Percentiles rank a stretch among this genome's conserved stretches.
phyloP scores from a whole-genome alignment of 2,113 vertebrate genomes.

The Poeciliopsis occidentalis region DNA sequence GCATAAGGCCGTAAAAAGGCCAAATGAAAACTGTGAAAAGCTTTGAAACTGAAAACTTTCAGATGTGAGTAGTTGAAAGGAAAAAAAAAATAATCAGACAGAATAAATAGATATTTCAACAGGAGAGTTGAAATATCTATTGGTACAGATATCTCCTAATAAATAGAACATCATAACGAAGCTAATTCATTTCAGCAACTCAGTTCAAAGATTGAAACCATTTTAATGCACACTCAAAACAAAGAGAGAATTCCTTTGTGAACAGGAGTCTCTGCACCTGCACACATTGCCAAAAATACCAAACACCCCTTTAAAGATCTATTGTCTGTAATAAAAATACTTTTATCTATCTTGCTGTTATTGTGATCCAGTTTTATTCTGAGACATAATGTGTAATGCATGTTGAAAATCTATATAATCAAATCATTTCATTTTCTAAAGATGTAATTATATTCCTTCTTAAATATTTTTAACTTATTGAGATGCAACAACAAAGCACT shows the following conservation, averaged over 20 bases:
- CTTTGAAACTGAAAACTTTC: conserved; percentile 51
- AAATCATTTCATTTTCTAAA: neutral
- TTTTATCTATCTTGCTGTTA: neutral
- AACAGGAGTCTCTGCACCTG: no score
- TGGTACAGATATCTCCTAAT: no score
- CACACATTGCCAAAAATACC: no score
- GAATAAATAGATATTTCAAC: conserved; percentile 10
- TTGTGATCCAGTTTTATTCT: no score
- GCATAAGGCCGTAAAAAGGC: conserved; percentile 41
- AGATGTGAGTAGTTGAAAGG: conserved; percentile 46
- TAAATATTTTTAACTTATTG: neutral
- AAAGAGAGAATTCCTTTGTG: no score
- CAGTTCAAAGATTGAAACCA: no score
- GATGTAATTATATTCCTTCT: neutral
- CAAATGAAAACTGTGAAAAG: conserved; percentile 38
- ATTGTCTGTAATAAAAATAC: neutral
- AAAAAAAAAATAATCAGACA: conserved; percentile 5
- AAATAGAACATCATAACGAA: no score
- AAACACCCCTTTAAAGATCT: no score
- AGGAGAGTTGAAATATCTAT: neutral
- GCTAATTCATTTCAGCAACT: no score
- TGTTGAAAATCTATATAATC: neutral
- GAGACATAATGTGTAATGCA: neutral
- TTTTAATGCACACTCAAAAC: no score
- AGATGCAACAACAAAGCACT: neutral